Evolutionary conservation across 2,797 vertebrate species (phyloP).

Genomic region (Parauchenoglanis ngamensis): DNA sequence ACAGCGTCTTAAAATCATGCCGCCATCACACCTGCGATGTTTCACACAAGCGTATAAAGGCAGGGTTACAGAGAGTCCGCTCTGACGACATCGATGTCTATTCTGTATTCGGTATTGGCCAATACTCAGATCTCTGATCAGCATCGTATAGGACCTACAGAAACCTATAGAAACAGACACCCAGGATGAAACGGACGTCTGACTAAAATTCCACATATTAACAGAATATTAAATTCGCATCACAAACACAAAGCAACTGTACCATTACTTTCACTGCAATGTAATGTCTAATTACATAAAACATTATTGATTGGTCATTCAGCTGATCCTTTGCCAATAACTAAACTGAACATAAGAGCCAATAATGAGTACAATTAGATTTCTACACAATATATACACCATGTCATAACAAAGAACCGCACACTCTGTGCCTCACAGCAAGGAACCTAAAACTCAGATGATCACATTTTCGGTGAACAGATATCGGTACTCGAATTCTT

Average conservation of each 20-base stretch:
- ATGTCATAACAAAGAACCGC: neutral
- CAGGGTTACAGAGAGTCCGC: too few species aligned
- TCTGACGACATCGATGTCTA: neutral
- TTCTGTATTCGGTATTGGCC: neutral
- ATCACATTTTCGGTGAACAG: neutral
- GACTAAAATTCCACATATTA: conserved; percentile 4
- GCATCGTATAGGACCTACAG: neutral
- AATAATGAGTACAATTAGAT: neutral
- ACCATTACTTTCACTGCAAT: neutral
- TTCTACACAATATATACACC: neutral
- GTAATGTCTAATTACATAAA: neutral
- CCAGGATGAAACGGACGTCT: neutral
- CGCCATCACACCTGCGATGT: too few species aligned
- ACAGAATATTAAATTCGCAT: neutral
- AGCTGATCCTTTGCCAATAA: neutral
- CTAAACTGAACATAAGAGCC: neutral
- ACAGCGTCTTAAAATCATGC: too few species aligned
- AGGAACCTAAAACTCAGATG: neutral
- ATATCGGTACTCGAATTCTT: neutral
- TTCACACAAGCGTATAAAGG: neutral
- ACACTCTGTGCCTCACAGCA: neutral
- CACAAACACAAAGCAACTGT: neutral
- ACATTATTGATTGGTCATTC: neutral
- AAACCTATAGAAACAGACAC: neutral
- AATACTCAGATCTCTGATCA: neutral